Conservation (phyloP, 2,113 vertebrate genomes). For the Cisticola juncidis region DNA sequence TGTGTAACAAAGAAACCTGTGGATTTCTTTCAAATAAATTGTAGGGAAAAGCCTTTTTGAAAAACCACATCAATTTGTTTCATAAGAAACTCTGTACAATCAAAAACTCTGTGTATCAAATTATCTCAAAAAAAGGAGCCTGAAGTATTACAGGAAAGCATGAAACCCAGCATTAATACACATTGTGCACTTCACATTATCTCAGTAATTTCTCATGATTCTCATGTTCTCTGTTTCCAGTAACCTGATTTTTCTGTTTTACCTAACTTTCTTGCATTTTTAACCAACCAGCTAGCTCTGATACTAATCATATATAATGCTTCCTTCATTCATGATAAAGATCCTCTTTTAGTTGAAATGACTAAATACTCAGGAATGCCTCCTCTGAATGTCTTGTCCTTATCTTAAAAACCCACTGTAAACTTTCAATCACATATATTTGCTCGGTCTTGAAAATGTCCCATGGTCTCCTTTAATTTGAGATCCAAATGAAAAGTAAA, state of each 20-base stretch:
- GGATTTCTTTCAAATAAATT: neutral
- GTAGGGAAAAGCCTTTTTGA: neutral
- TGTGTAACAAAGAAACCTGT: neutral
- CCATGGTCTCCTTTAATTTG: neutral
- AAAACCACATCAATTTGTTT: neutral
- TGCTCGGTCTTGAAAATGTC: neutral
- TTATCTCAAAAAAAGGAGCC: neutral
- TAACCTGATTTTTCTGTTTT: neutral
- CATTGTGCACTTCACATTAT: neutral
- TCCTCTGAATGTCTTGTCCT: neutral
- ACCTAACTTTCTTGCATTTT: neutral
- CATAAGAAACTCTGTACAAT: neutral
- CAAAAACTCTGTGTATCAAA: neutral
- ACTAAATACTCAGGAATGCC: neutral
- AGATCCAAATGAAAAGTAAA: neutral
- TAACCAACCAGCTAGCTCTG: neutral
- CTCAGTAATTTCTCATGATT: neutral
- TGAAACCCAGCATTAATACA: neutral
- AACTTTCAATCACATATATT: neutral
- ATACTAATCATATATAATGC: neutral
- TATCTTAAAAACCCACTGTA: neutral
- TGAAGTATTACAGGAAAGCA: neutral
- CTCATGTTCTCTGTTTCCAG: fast-evolving
- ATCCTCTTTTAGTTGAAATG: neutral
- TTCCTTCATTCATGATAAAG: neutral